phyloP scores from a whole-genome alignment of 2,888 invertebrate species.

The Sepioteuthis lessoniana region DNA sequence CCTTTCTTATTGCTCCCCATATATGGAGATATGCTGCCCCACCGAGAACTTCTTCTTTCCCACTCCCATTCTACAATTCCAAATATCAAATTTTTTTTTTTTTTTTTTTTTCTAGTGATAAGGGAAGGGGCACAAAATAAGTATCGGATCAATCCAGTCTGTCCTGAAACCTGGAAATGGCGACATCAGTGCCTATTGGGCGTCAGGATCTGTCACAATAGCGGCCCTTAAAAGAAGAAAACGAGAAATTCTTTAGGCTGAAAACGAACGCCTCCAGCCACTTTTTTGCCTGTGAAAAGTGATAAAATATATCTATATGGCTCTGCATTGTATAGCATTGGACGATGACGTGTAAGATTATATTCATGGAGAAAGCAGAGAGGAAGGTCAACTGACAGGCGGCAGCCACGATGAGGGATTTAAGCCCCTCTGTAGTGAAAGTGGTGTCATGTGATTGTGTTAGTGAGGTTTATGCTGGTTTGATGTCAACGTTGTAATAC shows the following conservation, averaged over 20 bases:
- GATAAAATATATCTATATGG: background rate
- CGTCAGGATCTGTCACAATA: background rate
- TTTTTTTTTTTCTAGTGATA: background rate
- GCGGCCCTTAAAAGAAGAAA: background rate
- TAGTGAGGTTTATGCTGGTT: background rate
- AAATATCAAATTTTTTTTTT: background rate
- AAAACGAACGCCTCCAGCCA: background rate
- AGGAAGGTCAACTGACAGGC: background rate
- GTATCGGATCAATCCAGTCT: background rate
- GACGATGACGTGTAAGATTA: background rate
- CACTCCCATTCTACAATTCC: background rate
- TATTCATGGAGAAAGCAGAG: background rate
- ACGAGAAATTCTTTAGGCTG: background rate
- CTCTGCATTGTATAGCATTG: background rate
- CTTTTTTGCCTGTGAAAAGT: no score
- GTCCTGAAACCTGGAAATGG: background rate
- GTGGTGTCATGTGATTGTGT: background rate
- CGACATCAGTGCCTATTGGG: background rate
- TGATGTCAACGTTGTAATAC: background rate
- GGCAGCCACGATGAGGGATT: background rate
- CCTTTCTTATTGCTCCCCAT: background rate
- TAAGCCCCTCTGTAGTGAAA: background rate
- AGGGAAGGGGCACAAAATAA: no score
- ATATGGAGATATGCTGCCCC: background rate
- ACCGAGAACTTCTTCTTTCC: rapidly evolving